phyloP scores from a whole-genome alignment of 1,140 invertebrate species.

The Procambarus virginalis region DNA sequence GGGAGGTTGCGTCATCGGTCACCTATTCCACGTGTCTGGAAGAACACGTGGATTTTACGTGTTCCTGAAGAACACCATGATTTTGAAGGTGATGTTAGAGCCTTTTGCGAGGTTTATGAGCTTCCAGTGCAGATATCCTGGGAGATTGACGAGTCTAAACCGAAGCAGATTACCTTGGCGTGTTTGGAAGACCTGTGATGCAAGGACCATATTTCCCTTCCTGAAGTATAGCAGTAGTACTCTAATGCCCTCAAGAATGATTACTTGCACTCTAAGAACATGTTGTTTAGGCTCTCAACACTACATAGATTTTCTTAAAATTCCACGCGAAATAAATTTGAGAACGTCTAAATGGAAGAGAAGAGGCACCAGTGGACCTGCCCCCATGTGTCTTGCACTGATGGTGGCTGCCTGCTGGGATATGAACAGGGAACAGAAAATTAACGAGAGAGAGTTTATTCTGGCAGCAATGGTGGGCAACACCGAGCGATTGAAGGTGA shows the following conservation, averaged over 20 bases:
- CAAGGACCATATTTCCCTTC: background rate
- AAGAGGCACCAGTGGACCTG: background rate
- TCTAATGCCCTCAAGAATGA: background rate
- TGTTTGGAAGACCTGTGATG: background rate
- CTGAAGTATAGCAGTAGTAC: background rate
- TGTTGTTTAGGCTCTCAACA: background rate
- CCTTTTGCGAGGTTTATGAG: background rate
- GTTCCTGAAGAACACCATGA: background rate
- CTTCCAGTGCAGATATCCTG: background rate
- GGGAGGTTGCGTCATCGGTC: too few relatives aligned
- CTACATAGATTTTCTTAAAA: background rate
- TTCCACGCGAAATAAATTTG: background rate
- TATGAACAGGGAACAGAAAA: background rate
- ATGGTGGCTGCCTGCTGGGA: conserved; percentile 16
- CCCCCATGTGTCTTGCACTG: background rate
- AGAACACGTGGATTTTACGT: background rate
- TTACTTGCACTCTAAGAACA: background rate
- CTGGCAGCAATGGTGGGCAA: conserved; percentile 66
- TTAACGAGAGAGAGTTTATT: conserved; percentile 61
- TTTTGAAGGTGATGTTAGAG: background rate
- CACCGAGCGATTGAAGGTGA: conserved; percentile 47
- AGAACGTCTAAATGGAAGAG: background rate
- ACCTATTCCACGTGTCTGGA: background rate
- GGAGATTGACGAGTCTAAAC: background rate
- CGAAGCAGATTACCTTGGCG: background rate